These are phyloP conservation scores for Malacoraja senta DNA, from an alignment of 2,797 vertebrate species.

Conservation along the genomic window DNA sequence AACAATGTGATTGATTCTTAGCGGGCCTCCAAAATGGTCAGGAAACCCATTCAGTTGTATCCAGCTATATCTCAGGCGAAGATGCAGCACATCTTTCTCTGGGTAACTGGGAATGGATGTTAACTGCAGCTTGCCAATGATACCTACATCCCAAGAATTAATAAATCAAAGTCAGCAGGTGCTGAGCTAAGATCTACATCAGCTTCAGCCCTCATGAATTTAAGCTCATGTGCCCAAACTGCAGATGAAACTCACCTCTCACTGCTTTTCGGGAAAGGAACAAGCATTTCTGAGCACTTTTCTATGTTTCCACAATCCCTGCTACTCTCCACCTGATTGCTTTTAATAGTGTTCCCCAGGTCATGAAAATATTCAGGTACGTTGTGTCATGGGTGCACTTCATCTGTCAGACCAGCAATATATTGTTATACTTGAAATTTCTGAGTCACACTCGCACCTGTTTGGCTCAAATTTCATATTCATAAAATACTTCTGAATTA, in stretches of 20 bases:
- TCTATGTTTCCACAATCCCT: neutral
- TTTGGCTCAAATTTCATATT: slow-evolving; percentile 20
- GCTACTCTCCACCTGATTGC: neutral
- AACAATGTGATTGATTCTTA: neutral
- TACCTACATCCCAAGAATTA: neutral
- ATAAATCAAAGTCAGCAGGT: neutral
- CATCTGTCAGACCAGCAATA: neutral
- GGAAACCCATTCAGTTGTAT: neutral
- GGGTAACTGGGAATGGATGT: neutral
- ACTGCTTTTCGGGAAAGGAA: neutral
- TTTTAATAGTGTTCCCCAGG: neutral
- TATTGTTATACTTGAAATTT: neutral
- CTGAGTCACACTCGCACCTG: neutral
- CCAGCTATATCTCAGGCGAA: neutral
- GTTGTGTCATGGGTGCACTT: neutral
- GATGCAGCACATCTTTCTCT: neutral
- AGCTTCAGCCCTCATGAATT: neutral
- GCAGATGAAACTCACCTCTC: neutral
- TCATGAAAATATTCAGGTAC: neutral
- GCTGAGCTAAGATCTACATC: neutral
- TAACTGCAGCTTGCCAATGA: neutral
- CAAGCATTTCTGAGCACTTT: neutral
- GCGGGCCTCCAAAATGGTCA: neutral
- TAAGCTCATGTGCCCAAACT: neutral
- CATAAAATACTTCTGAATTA: slow-evolving; percentile 10